Conservation (phyloP, 2,888 invertebrate genomes). For the Pachliopta kotzebuea region DNA sequence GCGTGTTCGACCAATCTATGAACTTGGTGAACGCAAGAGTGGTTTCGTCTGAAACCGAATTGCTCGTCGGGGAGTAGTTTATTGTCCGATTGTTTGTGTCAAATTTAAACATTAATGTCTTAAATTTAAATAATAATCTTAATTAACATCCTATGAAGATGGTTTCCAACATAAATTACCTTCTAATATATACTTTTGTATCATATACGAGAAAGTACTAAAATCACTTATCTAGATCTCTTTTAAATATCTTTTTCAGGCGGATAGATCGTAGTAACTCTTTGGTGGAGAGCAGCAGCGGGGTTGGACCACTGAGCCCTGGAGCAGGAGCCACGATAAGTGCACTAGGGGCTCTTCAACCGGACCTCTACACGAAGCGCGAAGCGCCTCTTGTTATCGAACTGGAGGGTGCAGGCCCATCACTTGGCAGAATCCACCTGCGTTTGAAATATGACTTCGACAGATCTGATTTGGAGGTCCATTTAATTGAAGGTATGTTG, state of each 20-base stretch:
- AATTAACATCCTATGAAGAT: no score
- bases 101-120: no score
- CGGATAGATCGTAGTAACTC: conserved; percentile 79
- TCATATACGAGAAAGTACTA: not conserved
- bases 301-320: conserved; percentile 65
- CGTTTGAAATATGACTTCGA: conserved; percentile 94
- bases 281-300: conserved; percentile 71
- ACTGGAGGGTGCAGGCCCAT: conserved; percentile 82
- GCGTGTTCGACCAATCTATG: no score
- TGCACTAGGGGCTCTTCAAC: conserved; percentile 89
- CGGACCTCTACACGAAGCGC: conserved; percentile 90
- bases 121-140: no score
- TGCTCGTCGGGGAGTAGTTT: no score
- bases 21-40: no score
- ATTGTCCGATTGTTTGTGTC: no score
- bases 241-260: conserved; percentile 41
- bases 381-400: conserved; percentile 89
- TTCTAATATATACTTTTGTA: not conserved
- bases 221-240: no score
- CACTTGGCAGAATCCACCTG: conserved; percentile 90
- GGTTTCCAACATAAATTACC: not conserved
- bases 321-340: conserved; percentile 66
- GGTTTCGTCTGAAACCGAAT: no score
- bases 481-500: conserved; percentile 90
- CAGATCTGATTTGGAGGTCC: conserved; percentile 93